These are phyloP conservation scores for Propithecus coquereli DNA, from an alignment of 2,113 vertebrate genomes.

Conservation along the genomic window DNA sequence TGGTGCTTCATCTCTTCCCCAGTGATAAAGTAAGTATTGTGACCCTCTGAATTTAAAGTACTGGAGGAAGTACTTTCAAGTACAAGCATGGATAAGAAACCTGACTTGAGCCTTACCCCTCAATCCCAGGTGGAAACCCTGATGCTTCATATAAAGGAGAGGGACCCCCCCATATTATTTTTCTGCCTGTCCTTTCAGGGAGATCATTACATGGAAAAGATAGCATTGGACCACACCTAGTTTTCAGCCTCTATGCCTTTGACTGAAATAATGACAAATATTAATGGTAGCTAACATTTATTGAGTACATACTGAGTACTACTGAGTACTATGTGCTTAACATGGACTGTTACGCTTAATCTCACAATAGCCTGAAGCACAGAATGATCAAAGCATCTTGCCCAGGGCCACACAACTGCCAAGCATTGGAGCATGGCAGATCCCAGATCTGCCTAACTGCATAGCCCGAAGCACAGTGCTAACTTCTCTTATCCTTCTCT, in stretches of 20 bases:
- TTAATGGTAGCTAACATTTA: neutral
- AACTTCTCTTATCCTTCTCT: neutral
- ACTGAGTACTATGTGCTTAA: neutral
- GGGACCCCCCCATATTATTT: neutral
- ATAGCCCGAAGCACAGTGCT: neutral
- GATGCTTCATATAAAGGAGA: neutral
- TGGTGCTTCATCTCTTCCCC: conserved; percentile 18
- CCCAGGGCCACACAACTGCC: neutral
- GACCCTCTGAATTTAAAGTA: neutral
- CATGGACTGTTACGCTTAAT: neutral
- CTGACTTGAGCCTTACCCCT: neutral
- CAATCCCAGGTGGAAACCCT: neutral
- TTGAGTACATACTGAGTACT: neutral
- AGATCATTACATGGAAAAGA: neutral
- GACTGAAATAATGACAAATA: neutral
- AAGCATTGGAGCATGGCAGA: neutral
- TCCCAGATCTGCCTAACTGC: neutral
- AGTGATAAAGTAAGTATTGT: neutral
- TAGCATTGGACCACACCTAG: neutral
- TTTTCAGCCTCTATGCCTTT: conserved; percentile 8
- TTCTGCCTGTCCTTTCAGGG: neutral
- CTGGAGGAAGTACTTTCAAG: neutral
- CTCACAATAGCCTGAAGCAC: neutral
- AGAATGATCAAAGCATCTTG: neutral
- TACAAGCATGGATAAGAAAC: neutral